Evolutionary conservation across 2,797 vertebrate species (phyloP).

Genomic region (Darevskia mixta): DNA sequence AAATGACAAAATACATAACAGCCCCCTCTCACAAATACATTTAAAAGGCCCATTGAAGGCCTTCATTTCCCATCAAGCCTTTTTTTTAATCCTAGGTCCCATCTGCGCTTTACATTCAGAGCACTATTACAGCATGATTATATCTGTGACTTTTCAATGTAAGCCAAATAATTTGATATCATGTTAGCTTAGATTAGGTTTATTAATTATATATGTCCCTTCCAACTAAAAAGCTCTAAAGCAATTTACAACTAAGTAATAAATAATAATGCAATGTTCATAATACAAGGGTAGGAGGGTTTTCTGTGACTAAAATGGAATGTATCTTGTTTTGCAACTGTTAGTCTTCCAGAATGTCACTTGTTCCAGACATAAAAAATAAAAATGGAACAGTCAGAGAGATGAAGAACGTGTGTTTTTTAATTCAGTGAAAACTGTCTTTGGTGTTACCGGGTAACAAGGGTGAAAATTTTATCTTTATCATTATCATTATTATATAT

Average conservation of each 20-base stretch:
- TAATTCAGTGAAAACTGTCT: conserved; percentile 37
- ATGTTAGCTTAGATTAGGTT: not conserved
- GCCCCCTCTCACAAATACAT: too few species aligned
- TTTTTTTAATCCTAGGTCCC: too few species aligned
- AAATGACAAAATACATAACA: too few species aligned
- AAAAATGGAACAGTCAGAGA: conserved; percentile 32
- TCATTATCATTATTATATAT: too few species aligned
- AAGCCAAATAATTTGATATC: not conserved
- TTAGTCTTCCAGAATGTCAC: not conserved
- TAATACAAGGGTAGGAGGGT: too few species aligned
- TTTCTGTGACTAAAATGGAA: not conserved
- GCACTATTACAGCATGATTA: not conserved
- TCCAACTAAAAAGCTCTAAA: too few species aligned
- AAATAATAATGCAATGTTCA: too few species aligned
- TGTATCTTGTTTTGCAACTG: not conserved
- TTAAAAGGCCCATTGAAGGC: too few species aligned
- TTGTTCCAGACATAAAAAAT: not conserved
- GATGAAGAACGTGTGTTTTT: conserved; percentile 24
- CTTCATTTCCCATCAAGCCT: too few species aligned
- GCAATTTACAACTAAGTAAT: too few species aligned
- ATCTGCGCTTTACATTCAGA: too few species aligned
- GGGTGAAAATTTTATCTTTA: conserved; percentile 5
- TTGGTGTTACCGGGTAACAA: conserved; percentile 35
- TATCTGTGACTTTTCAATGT: not conserved
- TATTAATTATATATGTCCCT: too few species aligned